Evolutionary conservation across 1,140 invertebrate genomes (phyloP).

Genomic region (Platyscapa corneri): DNA sequence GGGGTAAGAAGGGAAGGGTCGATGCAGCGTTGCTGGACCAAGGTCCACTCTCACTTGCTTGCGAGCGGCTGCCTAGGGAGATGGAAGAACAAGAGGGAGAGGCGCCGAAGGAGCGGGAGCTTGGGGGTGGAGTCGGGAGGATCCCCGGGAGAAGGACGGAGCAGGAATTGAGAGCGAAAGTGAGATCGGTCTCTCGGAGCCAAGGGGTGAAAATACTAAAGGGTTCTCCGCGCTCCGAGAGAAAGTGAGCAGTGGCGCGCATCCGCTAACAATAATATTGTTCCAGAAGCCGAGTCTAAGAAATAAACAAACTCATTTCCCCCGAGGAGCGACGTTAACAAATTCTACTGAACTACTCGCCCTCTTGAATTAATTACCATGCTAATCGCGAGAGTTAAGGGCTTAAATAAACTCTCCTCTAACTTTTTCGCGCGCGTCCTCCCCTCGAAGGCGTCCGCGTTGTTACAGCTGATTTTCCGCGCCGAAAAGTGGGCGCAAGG

Average conservation of each 20-base stretch:
- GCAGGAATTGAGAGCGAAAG: conserved; percentile 69
- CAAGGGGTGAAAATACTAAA: conserved; percentile 69
- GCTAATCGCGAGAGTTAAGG: not conserved
- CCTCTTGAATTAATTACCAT: not conserved
- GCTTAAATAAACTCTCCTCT: not conserved
- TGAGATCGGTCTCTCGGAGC: conserved; percentile 62
- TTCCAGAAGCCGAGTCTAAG: not conserved
- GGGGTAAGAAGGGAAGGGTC: conserved; percentile 64
- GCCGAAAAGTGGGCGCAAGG: too few relatives aligned
- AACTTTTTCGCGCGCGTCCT: too few relatives aligned
- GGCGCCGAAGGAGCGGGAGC: conserved; percentile 41
- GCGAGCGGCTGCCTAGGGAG: conserved; percentile 51
- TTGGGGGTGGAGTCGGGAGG: not conserved
- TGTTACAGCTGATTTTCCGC: too few relatives aligned
- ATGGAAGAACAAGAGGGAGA: conserved; percentile 18
- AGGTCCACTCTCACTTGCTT: conserved; percentile 73
- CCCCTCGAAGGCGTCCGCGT: too few relatives aligned
- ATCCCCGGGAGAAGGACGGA: conserved; percentile 4
- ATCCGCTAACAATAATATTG: conserved; percentile 52
- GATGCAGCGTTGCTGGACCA: conserved; percentile 70
- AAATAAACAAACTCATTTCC: conserved; percentile 29
- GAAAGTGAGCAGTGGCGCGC: conserved; percentile 71
- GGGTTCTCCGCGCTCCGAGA: conserved; percentile 62
- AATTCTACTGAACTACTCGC: not conserved
- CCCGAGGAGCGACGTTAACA: not conserved